Base-by-base conservation (phyloP, 1,140 invertebrate genomes). In the Solen grandis region DNA sequence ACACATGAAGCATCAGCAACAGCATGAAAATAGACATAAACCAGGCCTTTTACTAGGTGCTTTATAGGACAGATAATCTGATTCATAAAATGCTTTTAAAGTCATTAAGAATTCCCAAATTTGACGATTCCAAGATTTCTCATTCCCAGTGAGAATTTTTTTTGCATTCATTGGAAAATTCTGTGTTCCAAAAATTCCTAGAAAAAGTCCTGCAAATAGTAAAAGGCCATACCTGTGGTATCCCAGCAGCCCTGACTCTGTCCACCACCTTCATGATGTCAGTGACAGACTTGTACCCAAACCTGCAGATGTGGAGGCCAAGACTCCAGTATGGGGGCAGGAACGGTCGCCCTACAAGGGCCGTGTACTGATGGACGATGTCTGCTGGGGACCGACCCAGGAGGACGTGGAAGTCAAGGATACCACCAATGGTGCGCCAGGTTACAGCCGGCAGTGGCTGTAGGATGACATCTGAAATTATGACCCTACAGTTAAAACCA, bases 251-350 rank as follows among this genome's bases (percentile, higher is more conserved):
- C 82, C 94, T 93, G 57, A 95, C 96, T 85, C 94, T 94, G 82
- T 95, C 94, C 94, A 94, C 94, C 81, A 92, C 84, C 10, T 66
- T 79, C 36, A 90, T 87, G 13, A 90, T 86, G 19, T 90, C 85
- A 22, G 89, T 85, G 14, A 83, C 84, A 38, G 83, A 86, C 31
- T 76, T 78, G 74, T 92, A 91, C 16, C 92, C 92, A 52, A 84
- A 92, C 27, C 95, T 94, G 92, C 96, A 97, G 36, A 97, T 92
- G 93, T 98, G 97, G 91, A 97, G 97, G 14, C 97, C 97, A 1
- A 98, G 93, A 14, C 95, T 93, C 97, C 97, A 98, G 90, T 96
- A 97, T 0, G 97, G 96, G 25, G 97, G 96, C 93, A 98, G 94
- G 86, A 95, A 94, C 2, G 97, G 96, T 77, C 93, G 93, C 3